Conservation (phyloP, 2,797 vertebrate species). For the Atherinosoma microstoma region DNA sequence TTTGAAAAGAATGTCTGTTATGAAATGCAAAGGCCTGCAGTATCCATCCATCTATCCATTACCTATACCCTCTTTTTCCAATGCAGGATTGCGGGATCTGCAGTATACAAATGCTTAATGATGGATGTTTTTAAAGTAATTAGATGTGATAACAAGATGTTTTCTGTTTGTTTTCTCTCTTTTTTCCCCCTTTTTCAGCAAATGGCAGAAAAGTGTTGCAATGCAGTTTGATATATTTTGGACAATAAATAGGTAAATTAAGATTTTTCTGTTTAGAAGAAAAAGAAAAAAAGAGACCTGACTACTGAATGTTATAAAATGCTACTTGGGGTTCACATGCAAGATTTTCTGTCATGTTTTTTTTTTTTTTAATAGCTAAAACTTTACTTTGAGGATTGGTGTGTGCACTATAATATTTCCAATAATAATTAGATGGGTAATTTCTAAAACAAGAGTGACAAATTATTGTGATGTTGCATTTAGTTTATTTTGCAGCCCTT, state of each 20-base stretch:
- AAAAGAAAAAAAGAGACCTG: neutral
- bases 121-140: neutral
- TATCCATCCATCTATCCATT: neutral
- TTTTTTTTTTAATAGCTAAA: neutral
- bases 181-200: neutral
- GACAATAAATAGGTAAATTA: neutral
- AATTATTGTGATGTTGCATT: neutral
- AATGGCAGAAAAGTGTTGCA: neutral
- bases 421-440: neutral
- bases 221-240: too few relatives aligned
- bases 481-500: neutral
- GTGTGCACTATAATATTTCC: neutral
- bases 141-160: neutral
- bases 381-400: neutral
- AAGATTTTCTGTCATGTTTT: neutral
- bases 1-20: neutral
- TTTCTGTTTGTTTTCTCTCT: too few relatives aligned
- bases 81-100: neutral
- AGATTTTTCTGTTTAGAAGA: neutral
- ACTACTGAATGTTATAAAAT: neutral
- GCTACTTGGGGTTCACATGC: neutral
- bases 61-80: neutral
- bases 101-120: neutral
- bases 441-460: neutral
- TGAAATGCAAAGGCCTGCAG: neutral